A percentile compares a stretch with the other conserved stretches of the same genome.
These are phyloP conservation scores for Candidula unifasciata DNA, from an alignment of 2,888 invertebrate species.

Conservation along the genomic window DNA sequence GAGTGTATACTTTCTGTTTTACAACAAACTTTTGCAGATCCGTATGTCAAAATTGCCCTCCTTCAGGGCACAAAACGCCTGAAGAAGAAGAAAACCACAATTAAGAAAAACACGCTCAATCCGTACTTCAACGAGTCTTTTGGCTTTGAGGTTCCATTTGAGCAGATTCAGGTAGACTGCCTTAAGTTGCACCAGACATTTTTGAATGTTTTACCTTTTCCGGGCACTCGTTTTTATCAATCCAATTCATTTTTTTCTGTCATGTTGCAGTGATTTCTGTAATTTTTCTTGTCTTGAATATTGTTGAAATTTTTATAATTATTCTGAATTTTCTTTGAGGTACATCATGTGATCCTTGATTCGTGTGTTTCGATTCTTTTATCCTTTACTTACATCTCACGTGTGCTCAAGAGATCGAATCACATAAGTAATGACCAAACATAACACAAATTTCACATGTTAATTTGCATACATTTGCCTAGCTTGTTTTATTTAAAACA, in stretches of 20 bases:
- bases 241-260: conserved; percentile 17
- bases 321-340: conserved; percentile 27
- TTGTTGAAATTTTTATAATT: conserved; percentile 19
- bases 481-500: too few species aligned
- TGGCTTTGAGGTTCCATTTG: conserved; percentile 99
- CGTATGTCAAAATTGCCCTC: conserved; percentile 99
- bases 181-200: neutral
- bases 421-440: neutral
- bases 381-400: neutral
- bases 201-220: conserved; percentile 25
- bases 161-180: conserved; percentile 97
- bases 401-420: conserved; percentile 15
- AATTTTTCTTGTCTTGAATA: conserved; percentile 38
- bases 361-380: conserved; percentile 16
- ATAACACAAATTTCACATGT: too few species aligned
- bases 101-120: conserved; percentile 99
- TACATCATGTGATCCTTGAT: neutral
- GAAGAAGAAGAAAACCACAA: conserved; percentile 99
- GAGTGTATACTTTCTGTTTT: neutral
- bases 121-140: conserved; percentile 99
- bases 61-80: conserved; percentile 99
- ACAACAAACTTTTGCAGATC: conserved; percentile 84
- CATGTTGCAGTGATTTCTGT: conserved; percentile 25
- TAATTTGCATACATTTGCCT: neutral
- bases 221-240: conserved; percentile 26